Conservation (phyloP, 2,888 invertebrate species). For the Eustalomyia histrio region DNA sequence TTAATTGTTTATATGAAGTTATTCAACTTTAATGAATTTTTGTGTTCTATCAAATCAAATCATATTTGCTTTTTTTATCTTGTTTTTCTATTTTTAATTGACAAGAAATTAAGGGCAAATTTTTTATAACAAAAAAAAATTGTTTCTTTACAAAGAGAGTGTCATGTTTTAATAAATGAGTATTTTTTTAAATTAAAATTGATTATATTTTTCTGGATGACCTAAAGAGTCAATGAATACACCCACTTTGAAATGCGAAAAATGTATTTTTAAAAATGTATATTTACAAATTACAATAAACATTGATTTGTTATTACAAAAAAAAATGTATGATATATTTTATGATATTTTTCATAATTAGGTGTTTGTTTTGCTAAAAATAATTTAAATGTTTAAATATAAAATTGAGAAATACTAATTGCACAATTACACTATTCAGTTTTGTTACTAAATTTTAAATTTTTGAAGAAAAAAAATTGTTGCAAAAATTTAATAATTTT, state of each 20-base stretch:
- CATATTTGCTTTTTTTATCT: slow-evolving; percentile 17
- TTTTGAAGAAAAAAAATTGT: too few species aligned
- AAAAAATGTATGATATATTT: not conserved
- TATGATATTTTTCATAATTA: too few species aligned
- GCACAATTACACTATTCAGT: too few species aligned
- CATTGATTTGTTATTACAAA: not conserved
- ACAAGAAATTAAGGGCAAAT: slow-evolving; percentile 49
- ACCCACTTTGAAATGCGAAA: not conserved
- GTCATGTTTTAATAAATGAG: slow-evolving; percentile 44
- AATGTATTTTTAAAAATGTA: not conserved
- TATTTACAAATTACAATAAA: not conserved
- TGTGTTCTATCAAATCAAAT: slow-evolving; percentile 39
- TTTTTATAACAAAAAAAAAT: not conserved
- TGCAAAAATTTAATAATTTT: too few species aligned
- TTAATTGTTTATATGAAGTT: not conserved
- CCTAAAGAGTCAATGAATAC: not conserved
- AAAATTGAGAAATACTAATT: too few species aligned
- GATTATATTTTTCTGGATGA: slow-evolving; percentile 20
- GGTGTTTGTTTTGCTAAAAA: too few species aligned
- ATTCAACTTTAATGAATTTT: not conserved
- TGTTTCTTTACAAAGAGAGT: not conserved
- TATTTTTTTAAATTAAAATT: slow-evolving; percentile 49
- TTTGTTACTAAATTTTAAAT: too few species aligned
- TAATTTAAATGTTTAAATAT: too few species aligned
- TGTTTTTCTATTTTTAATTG: slow-evolving; percentile 35